Conservation (phyloP, 2,888 invertebrate species). For the Agelastica alni region DNA sequence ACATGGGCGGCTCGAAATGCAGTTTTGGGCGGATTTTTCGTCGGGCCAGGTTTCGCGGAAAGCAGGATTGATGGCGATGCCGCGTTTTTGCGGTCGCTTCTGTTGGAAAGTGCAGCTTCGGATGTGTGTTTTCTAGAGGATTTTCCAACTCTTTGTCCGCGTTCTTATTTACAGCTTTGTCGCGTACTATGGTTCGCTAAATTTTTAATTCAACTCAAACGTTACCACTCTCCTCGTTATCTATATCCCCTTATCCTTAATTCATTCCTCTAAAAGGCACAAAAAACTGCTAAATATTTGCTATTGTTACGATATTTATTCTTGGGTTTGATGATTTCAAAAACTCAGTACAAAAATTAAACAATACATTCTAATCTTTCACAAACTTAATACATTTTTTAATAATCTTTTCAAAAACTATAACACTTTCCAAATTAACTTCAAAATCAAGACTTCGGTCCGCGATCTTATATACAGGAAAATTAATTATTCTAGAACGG, state of each 20-base stretch:
- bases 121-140: conserved; percentile 50
- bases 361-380: too few species aligned
- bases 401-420: too few species aligned
- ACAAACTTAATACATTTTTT: too few species aligned
- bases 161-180: conserved; percentile 48
- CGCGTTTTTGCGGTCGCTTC: conserved; percentile 49
- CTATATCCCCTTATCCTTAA: conserved; percentile 19
- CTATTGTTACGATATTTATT: too few species aligned
- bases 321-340: too few species aligned
- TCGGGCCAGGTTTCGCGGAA: conserved; percentile 48
- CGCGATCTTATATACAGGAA: too few species aligned
- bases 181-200: conserved; percentile 37
- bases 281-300: conserved; percentile 4
- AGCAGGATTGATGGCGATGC: conserved; percentile 50
- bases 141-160: conserved; percentile 49
- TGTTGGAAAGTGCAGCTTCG: conserved; percentile 53
- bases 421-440: too few species aligned
- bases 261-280: conserved; percentile 9
- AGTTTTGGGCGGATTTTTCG: conserved; percentile 53
- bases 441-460: too few species aligned
- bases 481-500: too few species aligned
- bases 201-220: conserved; percentile 40
- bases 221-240: conserved; percentile 22
- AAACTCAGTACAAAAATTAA: too few species aligned
- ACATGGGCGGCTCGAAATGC: conserved; percentile 56